phyloP scores from a whole-genome alignment of 2,113 vertebrate species.

The Calidris pygmaea region DNA sequence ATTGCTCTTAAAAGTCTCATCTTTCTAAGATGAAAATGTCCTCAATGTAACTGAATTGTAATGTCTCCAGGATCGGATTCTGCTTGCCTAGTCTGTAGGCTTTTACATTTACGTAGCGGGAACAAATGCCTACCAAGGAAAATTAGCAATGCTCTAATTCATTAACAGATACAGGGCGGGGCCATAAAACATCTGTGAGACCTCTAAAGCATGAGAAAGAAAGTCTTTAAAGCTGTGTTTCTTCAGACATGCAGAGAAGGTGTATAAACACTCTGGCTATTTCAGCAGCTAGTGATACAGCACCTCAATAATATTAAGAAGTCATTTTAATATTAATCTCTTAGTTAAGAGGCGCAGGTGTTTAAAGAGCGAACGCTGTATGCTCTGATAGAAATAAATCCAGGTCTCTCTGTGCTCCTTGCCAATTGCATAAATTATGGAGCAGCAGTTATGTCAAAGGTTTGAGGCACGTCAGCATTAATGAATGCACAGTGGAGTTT shows the following conservation, averaged over 20 bases:
- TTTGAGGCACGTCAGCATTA: background rate
- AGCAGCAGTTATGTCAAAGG: background rate
- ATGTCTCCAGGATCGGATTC: background rate
- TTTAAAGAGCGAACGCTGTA: background rate
- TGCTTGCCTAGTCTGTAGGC: background rate
- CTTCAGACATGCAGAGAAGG: background rate
- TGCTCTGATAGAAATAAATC: background rate
- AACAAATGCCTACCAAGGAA: background rate
- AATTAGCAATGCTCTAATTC: background rate
- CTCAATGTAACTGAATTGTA: background rate
- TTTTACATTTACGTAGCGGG: background rate
- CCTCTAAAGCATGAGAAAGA: background rate
- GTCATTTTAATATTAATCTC: background rate
- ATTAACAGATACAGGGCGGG: background rate
- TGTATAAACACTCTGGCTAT: background rate
- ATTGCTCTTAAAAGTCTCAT: background rate
- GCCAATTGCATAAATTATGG: background rate
- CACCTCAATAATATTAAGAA: background rate
- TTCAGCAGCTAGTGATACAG: background rate
- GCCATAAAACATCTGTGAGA: background rate
- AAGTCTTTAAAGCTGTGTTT: background rate
- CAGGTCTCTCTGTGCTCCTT: background rate
- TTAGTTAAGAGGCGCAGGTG: background rate
- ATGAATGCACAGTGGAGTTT: background rate
- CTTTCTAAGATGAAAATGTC: background rate